A percentile compares a stretch with the other conserved stretches of the same genome.
Conservation (phyloP, 2,113 vertebrate species). For the Indri indri region DNA sequence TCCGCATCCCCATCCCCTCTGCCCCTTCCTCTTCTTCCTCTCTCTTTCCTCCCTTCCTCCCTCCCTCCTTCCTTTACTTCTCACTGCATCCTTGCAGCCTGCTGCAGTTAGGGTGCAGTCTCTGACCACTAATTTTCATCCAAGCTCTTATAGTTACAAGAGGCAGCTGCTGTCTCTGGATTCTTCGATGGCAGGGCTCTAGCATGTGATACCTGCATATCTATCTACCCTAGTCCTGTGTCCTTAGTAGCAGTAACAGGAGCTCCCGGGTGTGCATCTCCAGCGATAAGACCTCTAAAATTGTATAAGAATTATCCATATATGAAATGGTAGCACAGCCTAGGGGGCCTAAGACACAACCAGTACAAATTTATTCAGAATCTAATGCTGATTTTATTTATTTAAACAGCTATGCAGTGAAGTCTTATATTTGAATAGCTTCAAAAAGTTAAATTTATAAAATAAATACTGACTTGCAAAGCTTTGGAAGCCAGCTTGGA, state of each 20-base stretch:
- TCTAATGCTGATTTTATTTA: conserved; percentile 7
- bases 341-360: background rate
- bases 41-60: background rate
- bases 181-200: background rate
- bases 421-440: background rate
- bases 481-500: background rate
- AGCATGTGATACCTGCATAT: background rate
- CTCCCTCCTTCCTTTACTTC: background rate
- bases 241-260: background rate
- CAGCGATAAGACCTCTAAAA: background rate
- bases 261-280: background rate
- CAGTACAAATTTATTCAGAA: background rate
- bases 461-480: background rate
- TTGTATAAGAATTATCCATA: background rate
- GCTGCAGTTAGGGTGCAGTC: background rate
- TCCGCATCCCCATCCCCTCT: background rate
- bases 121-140: conserved; percentile 38
- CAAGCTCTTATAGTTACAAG: background rate
- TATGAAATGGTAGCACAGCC: background rate
- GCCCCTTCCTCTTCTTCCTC: background rate
- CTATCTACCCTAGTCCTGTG: background rate
- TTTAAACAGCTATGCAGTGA: background rate
- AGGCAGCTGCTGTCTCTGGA: background rate
- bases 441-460: conserved; percentile 24
- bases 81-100: background rate